Evolutionary conservation across 2,888 invertebrate species (phyloP), one percentile per base, ranked within the genome.

Genomic region (Drosophila koepferae): DNA sequence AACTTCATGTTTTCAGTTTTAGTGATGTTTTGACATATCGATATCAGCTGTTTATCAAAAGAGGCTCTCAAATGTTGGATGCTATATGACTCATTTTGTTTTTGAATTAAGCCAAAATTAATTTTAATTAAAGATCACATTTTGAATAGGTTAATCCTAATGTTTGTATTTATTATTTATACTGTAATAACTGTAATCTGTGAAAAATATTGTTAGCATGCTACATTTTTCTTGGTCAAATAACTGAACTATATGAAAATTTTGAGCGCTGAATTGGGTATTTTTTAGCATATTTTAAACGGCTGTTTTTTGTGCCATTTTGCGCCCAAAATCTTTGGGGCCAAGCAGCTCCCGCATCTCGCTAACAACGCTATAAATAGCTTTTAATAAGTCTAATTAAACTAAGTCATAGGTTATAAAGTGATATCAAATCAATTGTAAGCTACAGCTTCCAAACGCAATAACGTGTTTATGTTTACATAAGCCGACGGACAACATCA

Each of bases 381-480:
- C 43, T 53, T 51, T 9, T 63, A 74, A 67, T 77, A 71, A 62
- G 53, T 63, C 41, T 58, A 63, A 63, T 65, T 62, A 64, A 68
- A 36, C 76, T 63, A 77, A 74, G 70, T 77, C 62, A 74, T 74
- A 77, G 62, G 44, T 68, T 68, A 68, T 63, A 72, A 34, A 71
- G 64, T 58, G 18, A 48, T 40, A 63, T 12, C 48, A 63, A 67
- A 63, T 74, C 63, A 70, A 59, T 71, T 64, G 58, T 43, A 34
- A 77, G 54, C 75, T 64, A 69, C 49, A 63, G 61, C 53, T 60
- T 43, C 34, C 18, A 63, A 58, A 72, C 82, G 77, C 74, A 67
- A 75, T 72, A 78, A 68, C 72, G 80, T 79, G 78, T 83, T 77
- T 86, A 86, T 88, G 81, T 80, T 89, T 86, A 87, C 81, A 81